Conservation (phyloP, 2,113 vertebrate species). For the Chunga burmeisteri region DNA sequence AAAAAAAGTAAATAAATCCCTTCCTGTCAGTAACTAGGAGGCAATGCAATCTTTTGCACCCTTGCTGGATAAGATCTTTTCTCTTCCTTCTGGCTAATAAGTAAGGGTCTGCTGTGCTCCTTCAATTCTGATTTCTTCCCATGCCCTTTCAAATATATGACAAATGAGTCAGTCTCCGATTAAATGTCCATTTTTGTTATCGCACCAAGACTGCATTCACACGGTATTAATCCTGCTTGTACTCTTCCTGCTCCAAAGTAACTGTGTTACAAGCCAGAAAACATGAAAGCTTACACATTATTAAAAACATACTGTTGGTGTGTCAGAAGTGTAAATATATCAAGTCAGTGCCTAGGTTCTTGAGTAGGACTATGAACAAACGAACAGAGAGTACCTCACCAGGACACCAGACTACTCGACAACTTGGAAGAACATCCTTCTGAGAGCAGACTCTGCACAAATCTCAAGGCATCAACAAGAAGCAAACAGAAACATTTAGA, state of each 20-base stretch:
- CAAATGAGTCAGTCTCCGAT: background rate
- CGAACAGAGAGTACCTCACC: background rate
- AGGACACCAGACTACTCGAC: background rate
- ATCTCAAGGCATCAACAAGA: background rate
- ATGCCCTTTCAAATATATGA: background rate
- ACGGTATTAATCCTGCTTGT: background rate
- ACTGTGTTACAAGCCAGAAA: background rate
- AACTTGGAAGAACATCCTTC: background rate
- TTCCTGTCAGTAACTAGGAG: background rate
- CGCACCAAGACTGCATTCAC: background rate
- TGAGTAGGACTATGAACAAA: background rate
- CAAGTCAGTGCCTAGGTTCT: background rate
- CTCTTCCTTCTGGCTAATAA: background rate
- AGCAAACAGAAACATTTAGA: background rate
- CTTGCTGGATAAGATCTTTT: slow-evolving; percentile 2
- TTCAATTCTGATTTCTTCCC: background rate
- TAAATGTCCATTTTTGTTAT: background rate
- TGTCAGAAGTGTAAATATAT: background rate
- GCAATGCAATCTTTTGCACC: background rate
- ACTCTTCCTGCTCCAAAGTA: background rate
- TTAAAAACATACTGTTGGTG: background rate
- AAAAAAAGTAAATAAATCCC: background rate
- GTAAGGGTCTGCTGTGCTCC: background rate
- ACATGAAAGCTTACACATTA: background rate
- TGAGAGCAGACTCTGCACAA: background rate